A percentile compares a stretch with the other conserved stretches of the same genome.
Evolutionary conservation across 2,797 vertebrate genomes (phyloP).

Genomic region (Rhynchotus rufescens): DNA sequence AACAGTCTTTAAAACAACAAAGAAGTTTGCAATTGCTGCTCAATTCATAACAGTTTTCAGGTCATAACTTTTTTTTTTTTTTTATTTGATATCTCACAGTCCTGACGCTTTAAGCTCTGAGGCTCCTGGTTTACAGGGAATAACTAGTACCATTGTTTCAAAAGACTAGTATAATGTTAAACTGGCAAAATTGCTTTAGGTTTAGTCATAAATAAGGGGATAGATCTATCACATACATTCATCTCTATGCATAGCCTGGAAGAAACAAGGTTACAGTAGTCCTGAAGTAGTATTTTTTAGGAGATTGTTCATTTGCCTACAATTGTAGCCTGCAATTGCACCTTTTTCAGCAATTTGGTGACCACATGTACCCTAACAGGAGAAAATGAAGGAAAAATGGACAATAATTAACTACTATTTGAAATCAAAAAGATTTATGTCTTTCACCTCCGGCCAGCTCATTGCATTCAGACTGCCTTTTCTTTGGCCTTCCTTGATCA

Average conservation of each 20-base stretch:
- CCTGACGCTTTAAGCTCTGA: slow-evolving; percentile 62
- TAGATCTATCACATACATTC: slow-evolving; percentile 25
- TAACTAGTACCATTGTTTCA: slow-evolving; percentile 46
- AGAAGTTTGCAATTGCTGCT: slow-evolving; percentile 52
- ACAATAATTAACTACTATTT: slow-evolving; percentile 29
- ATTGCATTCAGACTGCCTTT: background rate
- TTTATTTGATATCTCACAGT: slow-evolving; percentile 62
- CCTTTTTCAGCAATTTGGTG: background rate
- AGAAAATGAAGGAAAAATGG: background rate
- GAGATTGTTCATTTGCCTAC: background rate
- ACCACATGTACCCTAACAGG: background rate
- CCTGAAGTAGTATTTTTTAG: background rate
- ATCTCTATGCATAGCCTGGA: background rate
- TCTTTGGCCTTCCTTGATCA: background rate
- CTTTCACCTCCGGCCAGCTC: background rate
- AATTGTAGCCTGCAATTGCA: background rate
- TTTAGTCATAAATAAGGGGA: slow-evolving; percentile 48
- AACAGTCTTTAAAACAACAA: slow-evolving; percentile 63
- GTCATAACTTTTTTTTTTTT: background rate
- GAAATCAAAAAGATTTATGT: background rate
- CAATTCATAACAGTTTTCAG: slow-evolving; percentile 62
- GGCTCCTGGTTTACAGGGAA: slow-evolving; percentile 64
- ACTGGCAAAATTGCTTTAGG: slow-evolving; percentile 67
- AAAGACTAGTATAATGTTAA: slow-evolving; percentile 53
- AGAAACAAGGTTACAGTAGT: slow-evolving; percentile 20